phyloP scores from a whole-genome alignment of 2,113 vertebrate genomes.

The Ellobius talpinus region DNA sequence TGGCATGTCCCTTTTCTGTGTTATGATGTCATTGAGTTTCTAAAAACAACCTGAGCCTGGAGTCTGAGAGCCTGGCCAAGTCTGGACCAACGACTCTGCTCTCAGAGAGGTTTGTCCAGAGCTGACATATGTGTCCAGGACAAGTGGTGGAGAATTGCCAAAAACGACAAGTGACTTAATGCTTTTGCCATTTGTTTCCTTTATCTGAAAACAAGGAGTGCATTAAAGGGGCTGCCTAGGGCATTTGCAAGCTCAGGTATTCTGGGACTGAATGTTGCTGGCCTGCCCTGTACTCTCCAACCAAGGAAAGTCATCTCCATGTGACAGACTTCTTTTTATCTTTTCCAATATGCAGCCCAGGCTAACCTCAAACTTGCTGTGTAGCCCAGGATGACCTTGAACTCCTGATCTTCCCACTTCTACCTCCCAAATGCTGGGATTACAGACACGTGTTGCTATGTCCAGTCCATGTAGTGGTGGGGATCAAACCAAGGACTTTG shows the following conservation, averaged over 20 bases:
- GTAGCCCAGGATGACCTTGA: neutral
- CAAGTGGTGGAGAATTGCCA: neutral
- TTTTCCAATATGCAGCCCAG: neutral
- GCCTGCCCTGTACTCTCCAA: neutral
- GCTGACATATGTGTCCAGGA: neutral
- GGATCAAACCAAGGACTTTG: neutral
- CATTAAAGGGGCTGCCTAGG: neutral
- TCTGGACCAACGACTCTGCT: neutral
- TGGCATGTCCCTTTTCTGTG: constrained; percentile 31
- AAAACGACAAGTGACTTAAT: constrained; percentile 8
- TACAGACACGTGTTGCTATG: neutral
- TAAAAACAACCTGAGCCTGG: constrained; percentile 66
- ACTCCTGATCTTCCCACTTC: neutral
- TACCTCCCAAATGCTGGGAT: neutral
- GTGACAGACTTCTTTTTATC: neutral
- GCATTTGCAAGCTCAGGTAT: neutral
- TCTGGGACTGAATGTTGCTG: neutral
- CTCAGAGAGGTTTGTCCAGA: constrained; percentile 18
- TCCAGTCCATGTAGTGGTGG: neutral
- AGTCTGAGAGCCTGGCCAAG: constrained; percentile 45
- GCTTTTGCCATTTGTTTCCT: neutral
- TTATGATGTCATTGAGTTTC: constrained; percentile 62
- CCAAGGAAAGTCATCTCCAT: neutral
- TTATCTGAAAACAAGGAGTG: constrained; percentile 34
- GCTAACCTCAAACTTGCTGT: neutral